Evolutionary conservation across 2,797 vertebrate species (phyloP), one percentile per base, ranked within the genome.

Genomic region (Rhinichthys osculus): DNA sequence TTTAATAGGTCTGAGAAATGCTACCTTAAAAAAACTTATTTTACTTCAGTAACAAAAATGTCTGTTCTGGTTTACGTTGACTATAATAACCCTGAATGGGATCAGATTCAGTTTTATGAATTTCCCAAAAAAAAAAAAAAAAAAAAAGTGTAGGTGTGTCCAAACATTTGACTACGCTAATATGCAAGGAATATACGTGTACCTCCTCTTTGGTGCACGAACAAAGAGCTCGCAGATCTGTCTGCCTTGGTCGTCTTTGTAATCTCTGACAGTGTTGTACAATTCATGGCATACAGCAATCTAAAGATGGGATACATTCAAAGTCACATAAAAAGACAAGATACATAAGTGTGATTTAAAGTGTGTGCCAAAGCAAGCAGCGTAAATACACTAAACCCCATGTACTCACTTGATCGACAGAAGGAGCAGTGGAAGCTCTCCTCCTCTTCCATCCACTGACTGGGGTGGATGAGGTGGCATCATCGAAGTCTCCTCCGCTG

Each of bases 221-320:
- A 97, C 97, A 91, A 99, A 99, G 81, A 97, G 93, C 80, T 99
- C 98, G 94, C 97, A 96, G 23, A 99, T 96, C 78, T 98, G 97
- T 90, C 97, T 96, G 82, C 97, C 98, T 81, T 98, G 98, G 44
- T 96, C 96, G 91, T 99, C 98, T 92, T 99, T 99, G 93, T 98
- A 96, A 92, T 99, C 98, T 92, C 97, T 95, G 90, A 99, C 95
- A 88, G 98, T 97, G 87, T 98, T 99, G 90, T 98, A 99, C 87
- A 99, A 93, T 87, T 99, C 98, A 92, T 99, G 98, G 90, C 98
- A 99, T 52, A 99, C 97, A 86, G 97, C 97, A 92, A 99, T 98
- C 98, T 99, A 91, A 80, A 83, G 82, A 83, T 47, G 1, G 5
- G 5, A 5, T 42, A 85, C 19, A 52, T 10, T 7, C 80, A 33